Conservation (phyloP, 2,888 invertebrate species). For the Coleophora deauratella region DNA sequence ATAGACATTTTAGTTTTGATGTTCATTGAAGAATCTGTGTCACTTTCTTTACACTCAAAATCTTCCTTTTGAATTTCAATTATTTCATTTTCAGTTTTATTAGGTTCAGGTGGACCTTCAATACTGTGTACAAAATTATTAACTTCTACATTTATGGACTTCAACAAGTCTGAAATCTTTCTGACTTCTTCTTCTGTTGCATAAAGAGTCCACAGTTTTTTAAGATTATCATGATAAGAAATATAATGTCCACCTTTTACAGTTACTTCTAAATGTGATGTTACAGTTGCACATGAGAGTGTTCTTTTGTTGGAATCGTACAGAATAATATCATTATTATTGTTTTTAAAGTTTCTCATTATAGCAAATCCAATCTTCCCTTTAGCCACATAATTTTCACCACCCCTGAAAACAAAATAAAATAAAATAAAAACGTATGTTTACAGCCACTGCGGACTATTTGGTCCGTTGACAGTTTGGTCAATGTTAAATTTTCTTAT, state of each 20-base stretch:
- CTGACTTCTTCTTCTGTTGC: conserved; percentile 36
- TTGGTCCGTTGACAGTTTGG: too few species aligned
- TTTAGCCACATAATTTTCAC: conserved; percentile 40
- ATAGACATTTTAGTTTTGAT: conserved; percentile 53
- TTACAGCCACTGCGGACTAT: too few species aligned
- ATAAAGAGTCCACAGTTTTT: conserved; percentile 55
- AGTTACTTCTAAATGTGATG: conserved; percentile 35
- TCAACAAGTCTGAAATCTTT: conserved; percentile 35
- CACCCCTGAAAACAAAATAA: conserved; percentile 33
- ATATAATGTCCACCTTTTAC: conserved; percentile 42
- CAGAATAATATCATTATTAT: conserved; percentile 39
- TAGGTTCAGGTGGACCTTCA: conserved; percentile 22
- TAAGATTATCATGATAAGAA: conserved; percentile 48
- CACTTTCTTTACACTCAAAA: conserved; percentile 37
- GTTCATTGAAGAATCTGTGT: conserved; percentile 48
- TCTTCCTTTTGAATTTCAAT: conserved; percentile 9
- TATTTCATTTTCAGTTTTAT: conserved; percentile 11
- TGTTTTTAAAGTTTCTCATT: conserved; percentile 38
- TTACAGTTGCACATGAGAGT: conserved; percentile 39
- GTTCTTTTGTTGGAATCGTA: conserved; percentile 56
- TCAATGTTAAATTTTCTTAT: too few species aligned
- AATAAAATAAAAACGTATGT: conserved; percentile 4
- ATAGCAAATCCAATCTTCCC: conserved; percentile 61
- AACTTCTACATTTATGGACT: conserved; percentile 30
- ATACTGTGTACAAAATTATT: conserved; percentile 23